Evolutionary conservation across 2,113 vertebrate species (phyloP), one percentile per base, ranked within the genome.

Genomic region (Pseudopipra pipra): DNA sequence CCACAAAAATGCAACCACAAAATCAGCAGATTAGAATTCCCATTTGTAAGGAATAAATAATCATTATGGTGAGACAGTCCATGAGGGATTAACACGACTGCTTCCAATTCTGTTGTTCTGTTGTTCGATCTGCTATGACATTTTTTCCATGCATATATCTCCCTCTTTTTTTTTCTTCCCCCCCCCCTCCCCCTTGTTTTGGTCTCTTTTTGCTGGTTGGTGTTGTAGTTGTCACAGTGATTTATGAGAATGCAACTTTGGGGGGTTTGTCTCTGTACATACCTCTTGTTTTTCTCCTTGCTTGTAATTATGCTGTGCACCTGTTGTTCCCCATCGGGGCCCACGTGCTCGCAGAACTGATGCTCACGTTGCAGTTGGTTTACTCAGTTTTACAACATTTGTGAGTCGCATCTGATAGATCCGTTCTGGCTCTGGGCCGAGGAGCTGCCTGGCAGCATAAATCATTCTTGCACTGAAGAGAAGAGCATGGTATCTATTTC

Each of bases 21-120:
- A 97, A 96, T 95, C 96, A 96, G 94, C 95, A 96, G 96, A 95
- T 96, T 97, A 96, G 91, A 92, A 96, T 96, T 96, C 94, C 93
- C 95, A 95, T 96, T 97, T 97, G 94, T 95, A 94, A 94, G 83
- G 86, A 95, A 97, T 97, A 97, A 97, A 97, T 96, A 95, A 96
- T 91, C 82, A 91, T 95, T 94, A 96, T 94, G 84, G 90, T 80
- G 90, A 94, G 93, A 90, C 85, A 84, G 82, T 91, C 94, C 90
- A 66, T 11, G 1, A 94, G 91, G 91, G 85, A 95, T 97, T 97
- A 95, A 86, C 94, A 77, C 30, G 72, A 80, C 91, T 96, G 92
- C 91, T 96, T 96, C 77, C 91, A 95, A 85, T 94, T 91, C 90
- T 83, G 54, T 92, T 96, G 67, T 86, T 86, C 87, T 72, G 81